Conservation (phyloP, 2,888 invertebrate species). For the Phlogophora meticulosa region DNA sequence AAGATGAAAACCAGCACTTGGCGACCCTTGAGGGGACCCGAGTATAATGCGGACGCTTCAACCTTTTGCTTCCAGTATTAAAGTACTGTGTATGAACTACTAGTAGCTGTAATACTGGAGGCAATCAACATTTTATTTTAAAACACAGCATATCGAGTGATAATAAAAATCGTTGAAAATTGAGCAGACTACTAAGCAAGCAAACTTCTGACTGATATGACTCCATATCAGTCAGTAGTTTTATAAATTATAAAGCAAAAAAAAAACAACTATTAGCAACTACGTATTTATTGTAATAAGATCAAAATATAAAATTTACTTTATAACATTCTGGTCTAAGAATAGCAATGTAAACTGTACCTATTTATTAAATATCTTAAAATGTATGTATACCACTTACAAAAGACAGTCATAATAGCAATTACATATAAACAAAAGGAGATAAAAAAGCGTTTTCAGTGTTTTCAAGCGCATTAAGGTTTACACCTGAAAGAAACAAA, state of each 20-base stretch:
- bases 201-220: too few species aligned
- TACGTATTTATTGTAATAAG: slow-evolving; percentile 32
- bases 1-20: too few species aligned
- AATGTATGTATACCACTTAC: slow-evolving; percentile 48
- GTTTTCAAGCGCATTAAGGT: not conserved
- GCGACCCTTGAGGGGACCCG: too few species aligned
- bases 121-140: too few species aligned
- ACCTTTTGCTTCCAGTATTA: too few species aligned
- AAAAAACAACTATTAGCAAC: not conserved
- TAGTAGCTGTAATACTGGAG: too few species aligned
- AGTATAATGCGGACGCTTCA: too few species aligned
- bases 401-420: slow-evolving; percentile 30
- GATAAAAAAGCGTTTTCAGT: not conserved
- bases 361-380: slow-evolving; percentile 49
- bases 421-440: not conserved
- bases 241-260: not conserved
- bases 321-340: slow-evolving; percentile 17
- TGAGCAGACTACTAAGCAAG: too few species aligned
- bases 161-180: too few species aligned
- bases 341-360: slow-evolving; percentile 35
- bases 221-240: too few species aligned
- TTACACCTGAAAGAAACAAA: not conserved
- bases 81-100: too few species aligned
- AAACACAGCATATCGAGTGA: too few species aligned
- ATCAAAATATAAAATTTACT: slow-evolving; percentile 17